Conservation (phyloP, 2,797 vertebrate genomes). For the Acipenser oxyrinchus region DNA sequence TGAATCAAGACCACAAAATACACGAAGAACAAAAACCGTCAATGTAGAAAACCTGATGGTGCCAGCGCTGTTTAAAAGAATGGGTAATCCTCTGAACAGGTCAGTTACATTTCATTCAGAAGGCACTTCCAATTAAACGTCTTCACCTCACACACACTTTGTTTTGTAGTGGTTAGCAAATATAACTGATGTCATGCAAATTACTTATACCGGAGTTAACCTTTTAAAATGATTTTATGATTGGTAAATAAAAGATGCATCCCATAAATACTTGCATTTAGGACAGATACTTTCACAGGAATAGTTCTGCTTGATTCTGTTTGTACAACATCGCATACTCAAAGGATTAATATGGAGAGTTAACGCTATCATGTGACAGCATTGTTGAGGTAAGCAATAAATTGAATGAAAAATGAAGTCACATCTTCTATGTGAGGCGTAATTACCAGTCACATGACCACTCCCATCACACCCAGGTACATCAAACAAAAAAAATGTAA, state of each 20-base stretch:
- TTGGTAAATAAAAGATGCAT: conserved; percentile 5
- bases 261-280: neutral
- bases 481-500: conserved; percentile 66
- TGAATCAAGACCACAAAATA: conserved; percentile 15
- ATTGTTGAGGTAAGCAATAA: conserved; percentile 95
- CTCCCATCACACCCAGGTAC: conserved; percentile 93
- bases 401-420: conserved; percentile 74
- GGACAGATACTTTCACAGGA: conserved; percentile 2
- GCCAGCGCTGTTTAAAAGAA: conserved; percentile 60
- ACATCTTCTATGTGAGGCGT: conserved; percentile 95
- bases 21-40: conserved; percentile 42
- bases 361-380: conserved; percentile 75
- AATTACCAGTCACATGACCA: conserved; percentile 97
- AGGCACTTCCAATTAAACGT: neutral
- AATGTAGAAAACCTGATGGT: conserved; percentile 61
- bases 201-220: neutral
- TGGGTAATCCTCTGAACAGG: conserved; percentile 62
- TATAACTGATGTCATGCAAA: neutral
- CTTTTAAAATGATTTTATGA: neutral
- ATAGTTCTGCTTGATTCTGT: conserved; percentile 44
- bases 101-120: conserved; percentile 7
- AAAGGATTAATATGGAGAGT: conserved; percentile 59
- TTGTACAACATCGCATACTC: conserved; percentile 55
- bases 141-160: neutral
- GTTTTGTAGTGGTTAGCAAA: neutral